Percentiles rank a stretch among this genome's conserved stretches.
These are phyloP conservation scores for Tetramorium parvispinum DNA, from an alignment of 1,140 invertebrate genomes.

Conservation along the genomic window DNA sequence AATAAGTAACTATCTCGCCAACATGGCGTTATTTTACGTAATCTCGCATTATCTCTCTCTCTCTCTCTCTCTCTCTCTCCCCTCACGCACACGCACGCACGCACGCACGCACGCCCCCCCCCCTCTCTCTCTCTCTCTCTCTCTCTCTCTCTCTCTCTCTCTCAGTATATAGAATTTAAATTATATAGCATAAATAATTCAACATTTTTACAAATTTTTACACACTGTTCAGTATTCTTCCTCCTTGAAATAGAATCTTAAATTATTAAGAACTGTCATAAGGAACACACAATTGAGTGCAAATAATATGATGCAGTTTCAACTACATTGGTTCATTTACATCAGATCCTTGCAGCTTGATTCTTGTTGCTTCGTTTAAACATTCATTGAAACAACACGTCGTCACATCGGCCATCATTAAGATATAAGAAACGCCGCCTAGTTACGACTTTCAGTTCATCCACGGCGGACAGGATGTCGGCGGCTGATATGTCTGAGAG, in stretches of 20 bases:
- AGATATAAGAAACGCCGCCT: slow-evolving; percentile 50
- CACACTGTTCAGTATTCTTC: slow-evolving; percentile 18
- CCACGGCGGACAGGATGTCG: slow-evolving; percentile 79
- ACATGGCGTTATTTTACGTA: background rate
- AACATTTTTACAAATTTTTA: slow-evolving; percentile 66
- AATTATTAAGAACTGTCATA: slow-evolving; percentile 31
- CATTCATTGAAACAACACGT: background rate
- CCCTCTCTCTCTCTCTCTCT: background rate
- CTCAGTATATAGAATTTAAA: background rate
- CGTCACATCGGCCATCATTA: slow-evolving; percentile 33
- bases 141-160: background rate
- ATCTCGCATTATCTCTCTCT: background rate
- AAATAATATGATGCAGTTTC: slow-evolving; percentile 53
- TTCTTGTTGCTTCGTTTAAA: background rate
- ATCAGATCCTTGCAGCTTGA: slow-evolving; percentile 24
- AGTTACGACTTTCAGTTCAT: slow-evolving; percentile 76
- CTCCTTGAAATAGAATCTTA: slow-evolving; percentile 13
- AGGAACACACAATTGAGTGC: slow-evolving; percentile 60
- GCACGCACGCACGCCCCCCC: too few species aligned
- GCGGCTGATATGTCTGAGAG: slow-evolving; percentile 80
- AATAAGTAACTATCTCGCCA: slow-evolving; percentile 23
- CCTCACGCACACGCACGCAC: too few species aligned
- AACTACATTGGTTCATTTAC: background rate
- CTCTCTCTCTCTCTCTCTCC: too few species aligned
- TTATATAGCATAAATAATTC: slow-evolving; percentile 62